phyloP scores from a whole-genome alignment of 2,888 invertebrate genomes.

The Nomada hirtipes region DNA sequence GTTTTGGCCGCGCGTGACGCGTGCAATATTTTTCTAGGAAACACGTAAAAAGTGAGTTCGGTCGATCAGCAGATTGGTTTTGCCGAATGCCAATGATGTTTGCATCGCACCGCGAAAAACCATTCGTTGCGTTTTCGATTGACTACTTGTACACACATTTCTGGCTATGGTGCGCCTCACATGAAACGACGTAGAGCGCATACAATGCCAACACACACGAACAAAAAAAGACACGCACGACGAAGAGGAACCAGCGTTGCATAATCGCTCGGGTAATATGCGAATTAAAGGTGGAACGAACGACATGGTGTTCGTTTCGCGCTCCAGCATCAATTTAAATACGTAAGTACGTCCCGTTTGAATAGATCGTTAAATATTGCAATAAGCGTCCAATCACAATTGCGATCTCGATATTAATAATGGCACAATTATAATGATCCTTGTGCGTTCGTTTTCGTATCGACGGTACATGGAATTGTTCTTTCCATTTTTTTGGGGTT shows the following conservation, averaged over 20 bases:
- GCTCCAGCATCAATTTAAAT: conserved; percentile 5
- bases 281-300: conserved; percentile 2
- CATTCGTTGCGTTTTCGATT: conserved; percentile 6
- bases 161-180: not conserved
- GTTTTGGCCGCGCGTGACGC: conserved; percentile 1
- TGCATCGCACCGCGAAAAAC: not conserved
- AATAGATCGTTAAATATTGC: conserved; percentile 53
- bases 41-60: conserved; percentile 23
- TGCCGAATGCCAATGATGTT: conserved; percentile 1
- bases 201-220: not conserved
- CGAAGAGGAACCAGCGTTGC: conserved; percentile 29
- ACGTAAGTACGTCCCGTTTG: conserved; percentile 48
- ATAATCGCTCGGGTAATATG: conserved; percentile 10
- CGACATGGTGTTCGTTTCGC: not conserved
- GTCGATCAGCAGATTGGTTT: conserved; percentile 25
- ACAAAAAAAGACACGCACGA: not conserved
- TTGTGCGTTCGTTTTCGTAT: conserved; percentile 59
- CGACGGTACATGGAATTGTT: not conserved
- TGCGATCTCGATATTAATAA: conserved; percentile 54
- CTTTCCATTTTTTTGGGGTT: not conserved
- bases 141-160: not conserved
- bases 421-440: conserved; percentile 67
- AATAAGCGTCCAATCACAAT: conserved; percentile 54
- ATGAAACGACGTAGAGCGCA: not conserved
- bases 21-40: conserved; percentile 26